Evolutionary conservation across 2,113 vertebrate genomes (phyloP), one percentile per base, ranked within the genome.

Genomic region (Apodemus sylvaticus): DNA sequence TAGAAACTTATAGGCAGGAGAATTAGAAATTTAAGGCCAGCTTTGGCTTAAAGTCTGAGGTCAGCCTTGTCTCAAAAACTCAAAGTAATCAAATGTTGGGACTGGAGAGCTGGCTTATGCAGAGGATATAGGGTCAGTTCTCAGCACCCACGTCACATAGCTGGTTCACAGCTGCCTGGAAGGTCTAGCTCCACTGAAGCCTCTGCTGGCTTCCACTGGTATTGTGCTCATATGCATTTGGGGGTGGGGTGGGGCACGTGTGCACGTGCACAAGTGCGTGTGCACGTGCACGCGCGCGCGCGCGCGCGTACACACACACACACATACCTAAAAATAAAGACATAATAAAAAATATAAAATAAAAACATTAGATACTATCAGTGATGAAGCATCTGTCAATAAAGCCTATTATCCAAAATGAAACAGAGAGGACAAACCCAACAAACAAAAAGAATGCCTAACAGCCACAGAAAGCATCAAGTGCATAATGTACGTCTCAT

Each of bases 321-420:
- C 24, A 29, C 12, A 77, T 22, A 20, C 60, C 60, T 77, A 78
- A 51, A 78, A 34, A 78, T 51, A 78, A 77, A 77, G 45, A 51
- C 31, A 36, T 51, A 78, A 78, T 20, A 79, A 55, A 79, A 71
- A 66, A 64, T 45, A 39, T 36, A 89, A 92, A 78, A 85, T 76
- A 77, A 87, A 85, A 42, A 89, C 86, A 90, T 64, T 3, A 55
- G 39, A 53, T 60, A 64, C 6, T 78, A 48, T 45, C 66, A 45
- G 74, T 64, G 74, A 77, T 71, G 31, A 87, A 86, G 36, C 20
- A 74, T 45, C 58, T 34, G 20, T 94, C 73, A 95, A 53, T 9
- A 92, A 79, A 81, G 90, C 81, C 12, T 36, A n/a, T 76, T 34
- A 82, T 31, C 48, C 51, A 77, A 87, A 94, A 82, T 78, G 81